phyloP scores from a whole-genome alignment of 2,797 vertebrate species.

The Denticeps clupeoides region DNA sequence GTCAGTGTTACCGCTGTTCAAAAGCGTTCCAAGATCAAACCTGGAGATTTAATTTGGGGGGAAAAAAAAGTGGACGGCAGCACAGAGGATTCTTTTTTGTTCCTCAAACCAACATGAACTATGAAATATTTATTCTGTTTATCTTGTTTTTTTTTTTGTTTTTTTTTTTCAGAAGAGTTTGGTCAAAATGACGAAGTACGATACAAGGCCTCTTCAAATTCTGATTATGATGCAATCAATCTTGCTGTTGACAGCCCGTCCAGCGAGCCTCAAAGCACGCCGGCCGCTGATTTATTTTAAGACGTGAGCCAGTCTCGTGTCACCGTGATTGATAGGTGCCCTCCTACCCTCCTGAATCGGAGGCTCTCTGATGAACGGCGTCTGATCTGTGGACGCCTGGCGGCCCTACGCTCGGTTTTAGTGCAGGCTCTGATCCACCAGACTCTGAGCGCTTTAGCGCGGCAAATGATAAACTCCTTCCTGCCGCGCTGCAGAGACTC shows the following conservation, averaged over 20 bases:
- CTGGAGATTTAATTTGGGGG: constrained; percentile 27
- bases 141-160: not conserved
- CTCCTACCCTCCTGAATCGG: constrained; percentile 11
- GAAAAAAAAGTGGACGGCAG: constrained; percentile 11
- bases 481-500: too few species aligned
- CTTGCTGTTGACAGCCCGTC: constrained; percentile 27
- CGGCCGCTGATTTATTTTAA: constrained; percentile 35
- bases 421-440: too few species aligned
- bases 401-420: too few species aligned
- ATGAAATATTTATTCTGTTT: not conserved
- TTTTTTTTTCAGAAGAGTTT: not conserved
- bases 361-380: not conserved
- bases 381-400: constrained; percentile 5
- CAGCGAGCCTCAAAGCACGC: constrained; percentile 22
- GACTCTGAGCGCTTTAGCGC: too few species aligned
- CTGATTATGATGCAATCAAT: constrained; percentile 42
- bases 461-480: too few species aligned
- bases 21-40: constrained; percentile 38
- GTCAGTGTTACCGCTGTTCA: constrained; percentile 27
- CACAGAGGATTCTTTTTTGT: not conserved
- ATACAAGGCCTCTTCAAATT: constrained; percentile 28
- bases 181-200: too few species aligned
- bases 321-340: constrained; percentile 44
- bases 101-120: not conserved
- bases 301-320: constrained; percentile 30